Percentiles rank a stretch among this genome's conserved stretches.
These are phyloP conservation scores for Castor canadensis DNA, from an alignment of 2,113 vertebrate species.

Conservation along the genomic window DNA sequence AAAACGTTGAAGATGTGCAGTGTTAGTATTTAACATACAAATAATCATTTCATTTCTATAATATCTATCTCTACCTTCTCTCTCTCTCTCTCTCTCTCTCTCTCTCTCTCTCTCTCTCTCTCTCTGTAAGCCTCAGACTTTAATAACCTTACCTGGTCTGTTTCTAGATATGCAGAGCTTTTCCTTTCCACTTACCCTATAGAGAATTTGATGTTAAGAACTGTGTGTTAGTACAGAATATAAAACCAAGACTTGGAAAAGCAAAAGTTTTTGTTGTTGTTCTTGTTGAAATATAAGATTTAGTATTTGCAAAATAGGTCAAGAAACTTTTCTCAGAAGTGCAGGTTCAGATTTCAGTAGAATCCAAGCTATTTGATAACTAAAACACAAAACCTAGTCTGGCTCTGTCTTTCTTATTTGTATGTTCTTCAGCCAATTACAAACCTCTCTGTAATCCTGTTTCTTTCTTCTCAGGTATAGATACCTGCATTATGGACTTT, in stretches of 20 bases:
- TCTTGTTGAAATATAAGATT: background rate
- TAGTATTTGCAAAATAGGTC: background rate
- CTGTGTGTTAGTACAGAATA: background rate
- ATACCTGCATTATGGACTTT: background rate
- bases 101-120: too few species aligned
- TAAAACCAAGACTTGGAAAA: background rate
- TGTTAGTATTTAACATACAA: background rate
- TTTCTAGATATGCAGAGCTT: background rate
- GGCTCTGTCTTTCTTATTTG: background rate
- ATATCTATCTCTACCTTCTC: accelerated
- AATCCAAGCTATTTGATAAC: background rate
- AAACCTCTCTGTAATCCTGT: background rate
- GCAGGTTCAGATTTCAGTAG: background rate
- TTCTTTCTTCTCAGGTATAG: background rate
- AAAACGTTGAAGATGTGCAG: background rate
- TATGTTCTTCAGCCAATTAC: background rate
- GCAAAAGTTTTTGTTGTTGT: background rate
- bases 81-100: too few species aligned
- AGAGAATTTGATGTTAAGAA: background rate
- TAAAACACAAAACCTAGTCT: background rate
- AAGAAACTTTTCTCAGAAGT: background rate
- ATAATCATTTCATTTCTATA: background rate
- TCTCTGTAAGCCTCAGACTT: background rate
- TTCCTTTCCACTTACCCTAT: background rate
- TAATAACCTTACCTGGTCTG: background rate